Base-by-base conservation (phyloP, 2,113 vertebrate species). In the Ceyx margarethae region DNA sequence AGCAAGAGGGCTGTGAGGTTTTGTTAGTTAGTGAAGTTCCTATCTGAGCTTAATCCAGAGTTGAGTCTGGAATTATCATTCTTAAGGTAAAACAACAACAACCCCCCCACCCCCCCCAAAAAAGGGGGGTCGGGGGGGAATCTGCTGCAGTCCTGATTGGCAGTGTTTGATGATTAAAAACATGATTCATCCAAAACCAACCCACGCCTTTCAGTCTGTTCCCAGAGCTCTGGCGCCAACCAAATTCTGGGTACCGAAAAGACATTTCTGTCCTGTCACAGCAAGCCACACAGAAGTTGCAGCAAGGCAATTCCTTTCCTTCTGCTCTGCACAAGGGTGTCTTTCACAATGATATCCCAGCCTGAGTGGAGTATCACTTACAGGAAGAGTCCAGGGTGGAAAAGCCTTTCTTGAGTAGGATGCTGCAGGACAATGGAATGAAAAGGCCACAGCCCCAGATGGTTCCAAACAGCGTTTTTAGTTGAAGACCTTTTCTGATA, bases 121-220 rank as follows among this genome's bases (percentile, higher is more conserved):
- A 15, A n/a, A 28, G n/a, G 23, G 22, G 45, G 5, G 23, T 7
- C 21, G 13, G 57, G 65, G 33, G 31, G 67, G 90, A 94, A 96
- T 90, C 56, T 93, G 71, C 89, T 79, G 56, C 64, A 64, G 64
- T 80, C 76, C 92, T 92, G 94, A 94, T 96, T 94, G 94, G 90
- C 91, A 95, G 85, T 80, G 85, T 95, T 95, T 95, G 93, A 96
- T 89, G 95, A 96, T 95, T 96, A 96, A 96, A 96, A 95, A 87
- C 56, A 94, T 96, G 95, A 96, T 95, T 96, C 95, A 96, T 94
- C 68, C 91, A 42, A 94, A 95, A 92, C 31, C 95, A 96, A 42
- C 94, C 95, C 94, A 96, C 95, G 94, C 95, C 90, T 96, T 94
- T 50, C 79, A 95, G 94, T 95, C 95, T 95, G 93, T 95, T 96